Percentiles rank a stretch among this genome's conserved stretches.
phyloP scores from a whole-genome alignment of 2,888 invertebrate species.

The Dicyrtomina minuta region DNA sequence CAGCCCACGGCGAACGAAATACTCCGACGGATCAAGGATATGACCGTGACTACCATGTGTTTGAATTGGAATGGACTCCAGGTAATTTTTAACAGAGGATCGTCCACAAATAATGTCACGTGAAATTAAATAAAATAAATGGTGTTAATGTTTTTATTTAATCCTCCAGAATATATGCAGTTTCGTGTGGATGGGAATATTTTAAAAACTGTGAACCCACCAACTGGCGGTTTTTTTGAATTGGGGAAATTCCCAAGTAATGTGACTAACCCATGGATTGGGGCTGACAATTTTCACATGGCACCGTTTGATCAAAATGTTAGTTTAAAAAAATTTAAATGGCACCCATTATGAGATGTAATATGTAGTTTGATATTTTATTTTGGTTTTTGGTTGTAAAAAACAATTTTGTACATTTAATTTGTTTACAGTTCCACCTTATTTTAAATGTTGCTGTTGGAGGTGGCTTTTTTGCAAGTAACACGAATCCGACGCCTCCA shows the following conservation, averaged over 20 bases:
- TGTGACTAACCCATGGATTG: constrained; percentile 57
- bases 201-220: constrained; percentile 61
- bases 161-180: constrained; percentile 51
- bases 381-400: too few relatives aligned
- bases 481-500: too few relatives aligned
- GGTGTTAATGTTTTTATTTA: too few relatives aligned
- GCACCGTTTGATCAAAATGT: constrained; percentile 74
- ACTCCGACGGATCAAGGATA: constrained; percentile 54
- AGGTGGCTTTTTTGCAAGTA: constrained; percentile 70
- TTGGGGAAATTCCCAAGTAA: constrained; percentile 61
- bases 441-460: constrained; percentile 70
- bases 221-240: constrained; percentile 67
- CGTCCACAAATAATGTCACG: too few relatives aligned
- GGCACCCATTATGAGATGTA: background rate
- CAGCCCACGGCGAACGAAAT: constrained; percentile 60
- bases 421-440: constrained; percentile 58
- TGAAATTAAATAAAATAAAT: too few relatives aligned
- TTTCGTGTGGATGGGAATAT: constrained; percentile 59
- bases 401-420: constrained; percentile 18
- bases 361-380: background rate
- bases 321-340: background rate
- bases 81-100: too few relatives aligned
- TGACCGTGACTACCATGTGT: constrained; percentile 66
- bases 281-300: constrained; percentile 61
- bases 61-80: constrained; percentile 69